phyloP scores from a whole-genome alignment of 2,113 vertebrate species.

The Tretioscincus oriximinensis region DNA sequence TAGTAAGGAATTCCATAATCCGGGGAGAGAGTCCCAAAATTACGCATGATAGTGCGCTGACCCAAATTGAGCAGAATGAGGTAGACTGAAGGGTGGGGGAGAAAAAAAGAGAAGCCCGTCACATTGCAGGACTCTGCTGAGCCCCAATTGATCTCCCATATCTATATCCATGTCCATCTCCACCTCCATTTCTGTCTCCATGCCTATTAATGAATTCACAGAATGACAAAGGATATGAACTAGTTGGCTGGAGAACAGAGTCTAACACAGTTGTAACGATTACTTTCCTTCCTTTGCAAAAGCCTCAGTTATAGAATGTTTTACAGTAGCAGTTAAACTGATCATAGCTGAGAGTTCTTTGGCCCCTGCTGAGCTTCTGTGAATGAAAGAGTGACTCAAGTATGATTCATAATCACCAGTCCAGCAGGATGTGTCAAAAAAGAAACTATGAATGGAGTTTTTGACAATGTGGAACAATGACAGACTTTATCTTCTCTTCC shows the following conservation, averaged over 20 bases:
- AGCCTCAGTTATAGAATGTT: no score
- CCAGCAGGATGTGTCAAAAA: no score
- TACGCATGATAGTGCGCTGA: constrained; percentile 68
- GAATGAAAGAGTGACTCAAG: no score
- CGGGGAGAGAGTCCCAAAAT: constrained; percentile 75
- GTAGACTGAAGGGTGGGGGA: constrained; percentile 65
- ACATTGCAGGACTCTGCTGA: neutral
- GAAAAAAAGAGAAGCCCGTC: neutral
- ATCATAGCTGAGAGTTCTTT: no score
- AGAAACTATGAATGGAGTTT: no score
- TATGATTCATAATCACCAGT: no score
- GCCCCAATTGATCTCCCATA: neutral
- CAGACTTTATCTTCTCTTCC: no score
- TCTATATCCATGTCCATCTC: neutral
- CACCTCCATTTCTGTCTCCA: no score
- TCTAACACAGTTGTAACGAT: no score
- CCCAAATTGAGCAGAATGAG: constrained; percentile 65
- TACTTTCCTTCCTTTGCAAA: neutral
- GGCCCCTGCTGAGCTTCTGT: no score
- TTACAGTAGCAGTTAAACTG: no score
- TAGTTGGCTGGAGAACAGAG: neutral
- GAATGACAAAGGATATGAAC: neutral
- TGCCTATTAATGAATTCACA: neutral
- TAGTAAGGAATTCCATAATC: constrained; percentile 72
- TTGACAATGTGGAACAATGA: no score